Conservation (phyloP, 2,797 vertebrate species). For the Parauchenoglanis punctatus region DNA sequence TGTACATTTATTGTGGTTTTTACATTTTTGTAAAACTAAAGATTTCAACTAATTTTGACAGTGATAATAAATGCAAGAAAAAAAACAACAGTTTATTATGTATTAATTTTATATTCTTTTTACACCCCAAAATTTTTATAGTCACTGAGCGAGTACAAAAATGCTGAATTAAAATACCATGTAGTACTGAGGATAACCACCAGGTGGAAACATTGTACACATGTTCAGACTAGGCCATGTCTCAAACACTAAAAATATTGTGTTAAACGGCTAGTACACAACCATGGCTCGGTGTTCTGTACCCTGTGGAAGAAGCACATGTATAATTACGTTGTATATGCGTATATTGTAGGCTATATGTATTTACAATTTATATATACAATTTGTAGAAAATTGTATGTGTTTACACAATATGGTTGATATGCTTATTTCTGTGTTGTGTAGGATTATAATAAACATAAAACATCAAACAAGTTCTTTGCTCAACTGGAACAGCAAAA, state of each 20-base stretch:
- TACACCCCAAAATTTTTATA: not conserved
- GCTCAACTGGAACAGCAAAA: not conserved
- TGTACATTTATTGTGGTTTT: constrained; percentile 23
- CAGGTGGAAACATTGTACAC: constrained; percentile 27
- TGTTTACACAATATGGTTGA: not conserved
- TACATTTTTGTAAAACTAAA: constrained; percentile 34
- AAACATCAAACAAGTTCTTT: not conserved
- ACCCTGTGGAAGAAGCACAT: not conserved
- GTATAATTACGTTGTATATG: not conserved
- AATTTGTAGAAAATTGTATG: not conserved
- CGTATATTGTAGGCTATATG: not conserved
- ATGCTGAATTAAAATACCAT: not conserved
- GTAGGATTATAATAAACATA: constrained; percentile 2
- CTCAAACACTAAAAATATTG: not conserved
- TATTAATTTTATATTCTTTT: not conserved
- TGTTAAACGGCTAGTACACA: constrained; percentile 45
- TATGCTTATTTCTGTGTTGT: not conserved
- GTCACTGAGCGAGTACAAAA: not conserved
- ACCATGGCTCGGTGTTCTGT: constrained; percentile 52
- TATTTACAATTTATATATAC: not conserved
- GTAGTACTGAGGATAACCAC: constrained; percentile 34
- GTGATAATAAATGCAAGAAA: constrained; percentile 26
- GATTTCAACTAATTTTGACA: constrained; percentile 37
- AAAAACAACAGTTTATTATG: not conserved
- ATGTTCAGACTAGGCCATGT: constrained; percentile 55